phyloP scores from a whole-genome alignment of 2,113 vertebrate species.

The Pogona vitticeps region DNA sequence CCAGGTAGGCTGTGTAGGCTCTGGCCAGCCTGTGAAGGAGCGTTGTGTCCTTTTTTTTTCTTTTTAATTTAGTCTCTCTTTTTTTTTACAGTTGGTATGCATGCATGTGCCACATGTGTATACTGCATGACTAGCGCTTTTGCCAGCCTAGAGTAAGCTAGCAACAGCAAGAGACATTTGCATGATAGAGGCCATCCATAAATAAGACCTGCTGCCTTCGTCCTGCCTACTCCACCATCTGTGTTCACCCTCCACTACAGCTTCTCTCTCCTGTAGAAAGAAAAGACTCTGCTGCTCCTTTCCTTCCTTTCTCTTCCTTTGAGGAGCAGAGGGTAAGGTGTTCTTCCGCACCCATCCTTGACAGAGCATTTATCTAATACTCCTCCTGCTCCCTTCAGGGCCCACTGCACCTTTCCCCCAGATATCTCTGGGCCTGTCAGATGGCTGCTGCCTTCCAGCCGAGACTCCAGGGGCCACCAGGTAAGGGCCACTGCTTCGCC shows the following conservation, averaged over 20 bases:
- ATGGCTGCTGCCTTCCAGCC: conserved; percentile 70
- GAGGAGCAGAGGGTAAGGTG: conserved; percentile 28
- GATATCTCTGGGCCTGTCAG: conserved; percentile 70
- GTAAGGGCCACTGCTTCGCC: conserved; percentile 67
- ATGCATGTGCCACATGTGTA: conserved; percentile 62
- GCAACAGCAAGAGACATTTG: conserved; percentile 55
- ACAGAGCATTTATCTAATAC: conserved; percentile 72
- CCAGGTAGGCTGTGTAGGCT: conserved; percentile 90
- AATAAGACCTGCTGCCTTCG: conserved; percentile 66
- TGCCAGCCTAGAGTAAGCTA: conserved; percentile 64
- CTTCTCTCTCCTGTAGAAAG: neutral
- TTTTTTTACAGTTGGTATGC: conserved; percentile 19
- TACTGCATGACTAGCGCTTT: conserved; percentile 60
- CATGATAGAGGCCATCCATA: conserved; percentile 71
- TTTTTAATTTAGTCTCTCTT: neutral
- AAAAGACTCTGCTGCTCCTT: conserved; percentile 7
- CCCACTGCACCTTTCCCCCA: conserved; percentile 70
- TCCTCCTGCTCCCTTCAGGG: conserved; percentile 67
- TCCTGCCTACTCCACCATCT: conserved; percentile 14
- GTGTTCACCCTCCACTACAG: conserved; percentile 23
- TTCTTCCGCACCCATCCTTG: conserved; percentile 5
- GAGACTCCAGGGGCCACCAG: conserved; percentile 72
- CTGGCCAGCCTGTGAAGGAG: conserved; percentile 31
- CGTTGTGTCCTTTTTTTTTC: conserved; percentile 41
- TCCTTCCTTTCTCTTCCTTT: neutral